Conservation (phyloP, 2,113 vertebrate genomes). For the Anas platyrhynchos region DNA sequence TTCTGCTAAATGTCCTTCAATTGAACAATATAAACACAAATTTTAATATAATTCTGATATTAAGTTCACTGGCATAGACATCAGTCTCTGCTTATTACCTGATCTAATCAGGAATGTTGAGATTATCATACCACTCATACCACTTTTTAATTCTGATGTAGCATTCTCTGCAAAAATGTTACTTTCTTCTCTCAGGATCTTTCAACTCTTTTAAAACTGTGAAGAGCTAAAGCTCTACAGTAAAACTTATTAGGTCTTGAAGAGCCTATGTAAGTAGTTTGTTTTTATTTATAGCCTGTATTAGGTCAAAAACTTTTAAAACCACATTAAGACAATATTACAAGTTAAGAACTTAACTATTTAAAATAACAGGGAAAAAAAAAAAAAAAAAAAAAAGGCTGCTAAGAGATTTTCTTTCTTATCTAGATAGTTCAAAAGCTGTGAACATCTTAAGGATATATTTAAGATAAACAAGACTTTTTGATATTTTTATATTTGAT, state of each 20-base stretch:
- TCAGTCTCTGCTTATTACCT: not conserved
- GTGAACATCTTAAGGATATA: not conserved
- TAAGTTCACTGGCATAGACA: not conserved
- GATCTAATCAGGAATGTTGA: not conserved
- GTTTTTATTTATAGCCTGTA: not conserved
- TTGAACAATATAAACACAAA: accelerated
- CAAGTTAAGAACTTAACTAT: not conserved
- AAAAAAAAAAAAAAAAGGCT: not conserved
- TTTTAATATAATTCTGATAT: not conserved
- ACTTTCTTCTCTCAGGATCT: too few species aligned
- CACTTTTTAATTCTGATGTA: not conserved
- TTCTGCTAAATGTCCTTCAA: not conserved
- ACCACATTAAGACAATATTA: not conserved
- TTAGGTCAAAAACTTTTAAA: not conserved
- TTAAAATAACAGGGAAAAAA: not conserved
- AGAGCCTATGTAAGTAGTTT: not conserved
- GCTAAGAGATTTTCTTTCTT: not conserved
- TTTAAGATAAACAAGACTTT: not conserved
- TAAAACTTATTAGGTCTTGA: not conserved
- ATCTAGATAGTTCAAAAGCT: not conserved
- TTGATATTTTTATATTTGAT: too few species aligned
- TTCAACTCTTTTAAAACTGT: not conserved
- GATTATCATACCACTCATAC: not conserved
- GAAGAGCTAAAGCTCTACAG: not conserved
- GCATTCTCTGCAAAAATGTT: not conserved